phyloP scores from a whole-genome alignment of 2,888 invertebrate genomes.

The Aplocera efformata region DNA sequence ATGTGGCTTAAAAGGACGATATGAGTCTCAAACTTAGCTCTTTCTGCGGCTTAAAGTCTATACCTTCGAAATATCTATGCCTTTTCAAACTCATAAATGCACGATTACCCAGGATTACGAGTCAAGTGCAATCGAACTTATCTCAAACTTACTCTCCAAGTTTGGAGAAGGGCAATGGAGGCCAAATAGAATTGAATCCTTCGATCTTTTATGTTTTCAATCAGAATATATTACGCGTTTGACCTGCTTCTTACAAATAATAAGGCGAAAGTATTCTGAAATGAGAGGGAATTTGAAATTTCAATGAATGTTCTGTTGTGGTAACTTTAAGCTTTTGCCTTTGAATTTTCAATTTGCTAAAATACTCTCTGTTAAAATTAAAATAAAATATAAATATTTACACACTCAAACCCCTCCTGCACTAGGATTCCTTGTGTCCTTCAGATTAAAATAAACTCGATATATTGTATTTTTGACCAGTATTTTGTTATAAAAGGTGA shows the following conservation, averaged over 20 bases:
- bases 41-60: too few species aligned
- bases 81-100: conserved; percentile 16
- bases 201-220: conserved; percentile 29
- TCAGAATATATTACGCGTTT: conserved; percentile 26
- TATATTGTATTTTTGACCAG: too few species aligned
- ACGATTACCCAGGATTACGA: conserved; percentile 16
- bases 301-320: not conserved
- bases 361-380: too few species aligned
- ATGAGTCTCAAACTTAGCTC: too few species aligned
- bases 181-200: conserved; percentile 24
- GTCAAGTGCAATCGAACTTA: conserved; percentile 21
- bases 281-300: conserved; percentile 13
- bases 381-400: too few species aligned
- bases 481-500: too few species aligned
- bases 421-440: too few species aligned
- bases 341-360: too few species aligned
- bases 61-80: not conserved
- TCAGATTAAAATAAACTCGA: too few species aligned
- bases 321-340: too few species aligned
- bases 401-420: too few species aligned
- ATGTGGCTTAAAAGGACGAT: too few species aligned
- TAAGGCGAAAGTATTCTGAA: conserved; percentile 8
- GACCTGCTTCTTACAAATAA: conserved; percentile 18
- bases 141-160: conserved; percentile 19
- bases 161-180: conserved; percentile 22